A percentile compares a stretch with the other conserved stretches of the same genome.
Conservation (phyloP, 2,888 invertebrate genomes). For the Drosophila anomalata region DNA sequence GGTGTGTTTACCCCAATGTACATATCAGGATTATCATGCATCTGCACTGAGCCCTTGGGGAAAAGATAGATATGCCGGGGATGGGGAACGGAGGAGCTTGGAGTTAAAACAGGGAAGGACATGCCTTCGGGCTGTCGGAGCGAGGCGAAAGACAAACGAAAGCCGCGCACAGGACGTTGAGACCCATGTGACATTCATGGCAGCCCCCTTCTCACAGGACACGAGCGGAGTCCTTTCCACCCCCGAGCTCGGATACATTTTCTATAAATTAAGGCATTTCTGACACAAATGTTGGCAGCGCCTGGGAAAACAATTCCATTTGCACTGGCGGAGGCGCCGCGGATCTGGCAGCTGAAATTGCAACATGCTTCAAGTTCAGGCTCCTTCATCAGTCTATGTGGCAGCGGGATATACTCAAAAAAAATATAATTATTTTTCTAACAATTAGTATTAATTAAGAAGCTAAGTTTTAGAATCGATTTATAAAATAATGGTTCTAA, state of each 20-base stretch:
- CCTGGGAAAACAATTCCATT: slow-evolving; percentile 70
- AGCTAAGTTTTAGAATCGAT: background rate
- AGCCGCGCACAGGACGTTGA: slow-evolving; percentile 44
- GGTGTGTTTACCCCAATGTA: slow-evolving; percentile 29
- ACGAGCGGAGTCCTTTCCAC: slow-evolving; percentile 17
- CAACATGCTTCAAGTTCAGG: slow-evolving; percentile 41
- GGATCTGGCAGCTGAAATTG: slow-evolving; percentile 44
- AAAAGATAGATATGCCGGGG: slow-evolving; percentile 27
- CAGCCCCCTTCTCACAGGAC: slow-evolving; percentile 7
- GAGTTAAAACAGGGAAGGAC: background rate
- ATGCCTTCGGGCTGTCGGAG: slow-evolving; percentile 40
- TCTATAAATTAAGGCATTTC: slow-evolving; percentile 70
- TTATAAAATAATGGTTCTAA: background rate
- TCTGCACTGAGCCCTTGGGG: slow-evolving; percentile 41
- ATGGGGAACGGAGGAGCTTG: slow-evolving; percentile 5
- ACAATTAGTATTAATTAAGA: background rate
- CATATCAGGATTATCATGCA: slow-evolving; percentile 50
- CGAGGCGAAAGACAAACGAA: slow-evolving; percentile 54
- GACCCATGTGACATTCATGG: slow-evolving; percentile 45
- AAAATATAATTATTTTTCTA: background rate
- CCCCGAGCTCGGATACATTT: slow-evolving; percentile 58
- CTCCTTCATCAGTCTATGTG: slow-evolving; percentile 3
- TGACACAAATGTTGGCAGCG: slow-evolving; percentile 49
- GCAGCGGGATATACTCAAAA: background rate
- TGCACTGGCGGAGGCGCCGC: slow-evolving; percentile 46